phyloP scores from a whole-genome alignment of 2,113 vertebrate species.

The Glareola pratincola region DNA sequence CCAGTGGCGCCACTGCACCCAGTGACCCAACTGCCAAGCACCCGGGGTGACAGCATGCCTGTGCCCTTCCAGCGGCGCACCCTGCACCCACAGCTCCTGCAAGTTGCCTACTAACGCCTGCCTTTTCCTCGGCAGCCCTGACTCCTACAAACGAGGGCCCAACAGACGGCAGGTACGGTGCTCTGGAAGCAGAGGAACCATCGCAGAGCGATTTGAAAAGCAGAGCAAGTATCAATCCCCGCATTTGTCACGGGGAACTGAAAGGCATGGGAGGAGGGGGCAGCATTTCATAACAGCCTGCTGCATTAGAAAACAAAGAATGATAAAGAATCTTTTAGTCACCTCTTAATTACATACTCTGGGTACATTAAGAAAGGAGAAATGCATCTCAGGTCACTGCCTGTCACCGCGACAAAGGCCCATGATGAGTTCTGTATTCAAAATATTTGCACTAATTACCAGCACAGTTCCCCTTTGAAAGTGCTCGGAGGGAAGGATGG shows the following conservation, averaged over 20 bases:
- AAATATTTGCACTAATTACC: slow-evolving; percentile 67
- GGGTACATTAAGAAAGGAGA: slow-evolving; percentile 27
- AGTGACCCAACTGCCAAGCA: rapidly evolving
- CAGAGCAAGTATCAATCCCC: not conserved
- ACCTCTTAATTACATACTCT: slow-evolving; percentile 51
- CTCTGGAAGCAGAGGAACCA: not conserved
- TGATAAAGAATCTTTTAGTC: slow-evolving; percentile 48
- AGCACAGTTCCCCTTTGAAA: slow-evolving; percentile 34
- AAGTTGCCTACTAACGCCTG: rapidly evolving
- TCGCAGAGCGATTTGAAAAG: not conserved
- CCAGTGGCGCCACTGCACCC: rapidly evolving
- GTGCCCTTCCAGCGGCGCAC: not conserved
- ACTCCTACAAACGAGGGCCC: rapidly evolving
- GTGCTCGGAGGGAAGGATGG: not conserved
- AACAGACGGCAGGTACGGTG: rapidly evolving
- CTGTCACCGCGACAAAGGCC: slow-evolving; percentile 55
- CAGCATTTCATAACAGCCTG: slow-evolving; percentile 39
- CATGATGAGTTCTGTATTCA: slow-evolving; percentile 53
- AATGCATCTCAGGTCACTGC: slow-evolving; percentile 46
- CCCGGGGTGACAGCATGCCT: rapidly evolving
- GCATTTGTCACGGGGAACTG: not conserved
- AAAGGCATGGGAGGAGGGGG: slow-evolving; percentile 12
- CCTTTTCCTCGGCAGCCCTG: not conserved
- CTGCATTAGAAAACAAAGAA: slow-evolving; percentile 36
- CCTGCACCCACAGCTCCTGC: not conserved